Evolutionary conservation across 2,888 invertebrate species (phyloP).

Genomic region (Pocota personata): DNA sequence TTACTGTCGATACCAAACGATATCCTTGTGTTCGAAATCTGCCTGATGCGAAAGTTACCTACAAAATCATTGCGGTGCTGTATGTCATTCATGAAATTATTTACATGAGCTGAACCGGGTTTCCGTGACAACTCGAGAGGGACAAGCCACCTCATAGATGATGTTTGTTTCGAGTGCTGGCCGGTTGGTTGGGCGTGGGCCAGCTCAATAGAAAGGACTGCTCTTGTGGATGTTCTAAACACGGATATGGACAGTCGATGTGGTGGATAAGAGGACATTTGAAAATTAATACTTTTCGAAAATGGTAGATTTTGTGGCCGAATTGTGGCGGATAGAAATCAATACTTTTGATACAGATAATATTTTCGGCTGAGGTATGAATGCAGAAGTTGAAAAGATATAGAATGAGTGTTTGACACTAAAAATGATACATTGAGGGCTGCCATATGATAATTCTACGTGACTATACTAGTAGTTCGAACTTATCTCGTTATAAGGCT

Average conservation of each 20-base stretch:
- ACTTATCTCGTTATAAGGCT: no score
- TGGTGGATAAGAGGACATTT: background rate
- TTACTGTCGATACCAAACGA: background rate
- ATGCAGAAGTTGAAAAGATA: background rate
- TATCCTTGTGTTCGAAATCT: slow-evolving; percentile 4
- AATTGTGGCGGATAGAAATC: background rate
- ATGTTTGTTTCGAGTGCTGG: slow-evolving; percentile 8
- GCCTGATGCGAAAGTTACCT: background rate
- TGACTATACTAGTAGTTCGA: no score
- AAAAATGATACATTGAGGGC: no score
- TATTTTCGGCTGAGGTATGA: background rate
- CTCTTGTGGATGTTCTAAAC: background rate
- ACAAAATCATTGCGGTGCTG: slow-evolving; percentile 2
- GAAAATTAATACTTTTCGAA: background rate
- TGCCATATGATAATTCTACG: no score
- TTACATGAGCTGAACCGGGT: slow-evolving; percentile 7
- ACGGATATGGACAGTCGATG: background rate
- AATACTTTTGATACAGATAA: background rate
- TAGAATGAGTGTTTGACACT: no score
- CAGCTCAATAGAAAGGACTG: background rate
- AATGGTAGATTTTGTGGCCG: background rate
- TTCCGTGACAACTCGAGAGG: slow-evolving; percentile 5
- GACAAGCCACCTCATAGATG: background rate
- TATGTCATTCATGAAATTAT: background rate
- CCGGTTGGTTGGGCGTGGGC: background rate